Base-by-base conservation (phyloP, 2,888 invertebrate genomes). In the Drosophila neoperkinsi region DNA sequence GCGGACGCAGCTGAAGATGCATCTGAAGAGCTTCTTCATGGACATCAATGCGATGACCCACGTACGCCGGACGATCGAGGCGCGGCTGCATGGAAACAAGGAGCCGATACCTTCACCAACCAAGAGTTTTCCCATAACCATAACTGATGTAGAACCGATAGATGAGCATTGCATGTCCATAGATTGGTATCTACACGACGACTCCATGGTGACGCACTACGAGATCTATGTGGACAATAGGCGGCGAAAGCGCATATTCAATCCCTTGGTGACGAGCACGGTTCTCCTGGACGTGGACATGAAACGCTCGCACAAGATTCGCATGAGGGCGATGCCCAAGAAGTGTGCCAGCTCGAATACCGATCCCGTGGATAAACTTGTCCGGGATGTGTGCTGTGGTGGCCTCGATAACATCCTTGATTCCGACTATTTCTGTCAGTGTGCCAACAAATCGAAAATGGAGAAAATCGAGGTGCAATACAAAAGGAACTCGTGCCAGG, bases 141-240 rank as follows among this genome's bases (percentile, higher is more conserved):
- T 87, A 6, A 69, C 61, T 18, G 57, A 66, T 2, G 88, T 80
- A 0, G 50, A 13, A 2, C 68, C 64, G 1, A 50, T 87, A 0
- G 82, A 77, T 7, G n/a, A 13, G 0, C 46, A 53, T 0, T 71
- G 88, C 5, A 50, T 87, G 46, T 41, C 38, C 9, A n/a, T 87
- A 3, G 56, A 74, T 2, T 87, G 87, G 87, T 82, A 66, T 51
- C 49, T 73, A 25, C 90, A 90, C 33, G 90, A 88, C 31, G 25
- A 55, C 0, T 34, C 56, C 18, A 55, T 68, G 30, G 61, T 87
- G 5, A 68, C 61, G 18, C 82, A 90, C 58, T 87, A 83, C 41
- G 70, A 71, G 38, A 79, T 87, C 25, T 77, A 43, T 10, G 74
- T 88, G n/a, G 86, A 90, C 34, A 51, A 56, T 0, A 18, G 6